phyloP scores from a whole-genome alignment of 2,888 invertebrate genomes.

The Lepas anatifera region DNA sequence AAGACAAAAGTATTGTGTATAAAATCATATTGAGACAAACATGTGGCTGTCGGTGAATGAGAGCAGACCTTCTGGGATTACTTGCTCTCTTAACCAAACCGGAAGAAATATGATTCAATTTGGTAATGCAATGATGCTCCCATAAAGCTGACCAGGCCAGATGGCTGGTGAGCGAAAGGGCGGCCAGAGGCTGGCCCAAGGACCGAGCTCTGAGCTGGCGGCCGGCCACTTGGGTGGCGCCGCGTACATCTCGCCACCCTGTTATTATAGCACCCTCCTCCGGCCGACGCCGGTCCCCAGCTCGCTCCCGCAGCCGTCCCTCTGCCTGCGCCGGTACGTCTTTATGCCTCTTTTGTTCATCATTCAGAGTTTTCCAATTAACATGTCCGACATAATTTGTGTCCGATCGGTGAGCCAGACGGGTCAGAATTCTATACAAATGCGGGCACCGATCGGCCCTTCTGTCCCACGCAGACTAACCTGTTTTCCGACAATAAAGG shows the following conservation, averaged over 20 bases:
- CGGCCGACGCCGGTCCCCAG: no score
- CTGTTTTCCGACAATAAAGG: conserved; percentile 5
- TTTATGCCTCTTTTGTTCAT: conserved; percentile 9
- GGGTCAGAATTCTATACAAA: not conserved
- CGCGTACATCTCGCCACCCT: not conserved
- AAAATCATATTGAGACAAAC: no score
- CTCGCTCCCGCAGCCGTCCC: not conserved
- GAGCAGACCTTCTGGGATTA: no score
- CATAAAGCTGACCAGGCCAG: no score
- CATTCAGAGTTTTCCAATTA: conserved; percentile 9
- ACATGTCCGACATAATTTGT: conserved; percentile 5
- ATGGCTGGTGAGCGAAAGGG: not conserved
- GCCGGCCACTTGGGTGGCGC: not conserved
- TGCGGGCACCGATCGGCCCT: not conserved
- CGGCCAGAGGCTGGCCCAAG: not conserved
- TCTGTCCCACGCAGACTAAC: not conserved
- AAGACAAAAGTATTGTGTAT: no score
- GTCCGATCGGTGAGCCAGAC: not conserved
- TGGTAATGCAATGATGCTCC: no score
- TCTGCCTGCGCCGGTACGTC: not conserved
- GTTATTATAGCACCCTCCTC: no score
- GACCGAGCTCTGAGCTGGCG: not conserved
- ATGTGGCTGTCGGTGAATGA: no score
- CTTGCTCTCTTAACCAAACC: no score
- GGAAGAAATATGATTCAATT: no score